phyloP scores from a whole-genome alignment of 2,888 invertebrate genomes.

The Clostera curtula region DNA sequence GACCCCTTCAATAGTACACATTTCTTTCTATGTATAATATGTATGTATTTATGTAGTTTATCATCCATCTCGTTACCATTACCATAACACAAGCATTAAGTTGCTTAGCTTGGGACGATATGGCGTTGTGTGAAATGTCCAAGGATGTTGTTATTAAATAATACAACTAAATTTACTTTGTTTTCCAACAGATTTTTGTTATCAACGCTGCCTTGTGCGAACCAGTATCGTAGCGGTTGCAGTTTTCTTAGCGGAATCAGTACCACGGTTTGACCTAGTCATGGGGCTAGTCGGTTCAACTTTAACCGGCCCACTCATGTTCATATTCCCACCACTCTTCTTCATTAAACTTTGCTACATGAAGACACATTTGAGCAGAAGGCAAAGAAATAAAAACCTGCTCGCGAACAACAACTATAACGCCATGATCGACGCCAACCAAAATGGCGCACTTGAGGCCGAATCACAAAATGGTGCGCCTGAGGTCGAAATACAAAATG shows the following conservation, averaged over 20 bases:
- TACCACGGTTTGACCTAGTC: constrained; percentile 90
- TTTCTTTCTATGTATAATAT: no score
- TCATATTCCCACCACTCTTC: constrained; percentile 88
- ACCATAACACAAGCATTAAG: no score
- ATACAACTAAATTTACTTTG: background rate
- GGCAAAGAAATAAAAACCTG: no score
- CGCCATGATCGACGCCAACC: no score
- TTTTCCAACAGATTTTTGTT: constrained; percentile 79
- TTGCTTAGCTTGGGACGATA: no score
- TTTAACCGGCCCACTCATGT: constrained; percentile 87
- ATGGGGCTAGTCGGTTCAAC: constrained; percentile 91
- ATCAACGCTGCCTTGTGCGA: constrained; percentile 81
- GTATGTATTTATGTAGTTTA: no score
- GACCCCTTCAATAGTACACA: no score
- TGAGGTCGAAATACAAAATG: no score
- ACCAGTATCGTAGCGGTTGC: constrained; percentile 81
- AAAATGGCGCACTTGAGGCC: no score
- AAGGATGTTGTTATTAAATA: background rate
- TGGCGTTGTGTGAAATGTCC: background rate
- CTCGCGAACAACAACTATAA: no score
- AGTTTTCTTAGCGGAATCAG: constrained; percentile 85
- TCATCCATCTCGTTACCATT: no score
- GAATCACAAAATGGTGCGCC: no score
- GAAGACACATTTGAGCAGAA: constrained; percentile 30
- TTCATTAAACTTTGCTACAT: constrained; percentile 81